A percentile compares a stretch with the other conserved stretches of the same genome.
Evolutionary conservation across 2,888 invertebrate species (phyloP).

Genomic region (Rhaphigaster nebulosa): DNA sequence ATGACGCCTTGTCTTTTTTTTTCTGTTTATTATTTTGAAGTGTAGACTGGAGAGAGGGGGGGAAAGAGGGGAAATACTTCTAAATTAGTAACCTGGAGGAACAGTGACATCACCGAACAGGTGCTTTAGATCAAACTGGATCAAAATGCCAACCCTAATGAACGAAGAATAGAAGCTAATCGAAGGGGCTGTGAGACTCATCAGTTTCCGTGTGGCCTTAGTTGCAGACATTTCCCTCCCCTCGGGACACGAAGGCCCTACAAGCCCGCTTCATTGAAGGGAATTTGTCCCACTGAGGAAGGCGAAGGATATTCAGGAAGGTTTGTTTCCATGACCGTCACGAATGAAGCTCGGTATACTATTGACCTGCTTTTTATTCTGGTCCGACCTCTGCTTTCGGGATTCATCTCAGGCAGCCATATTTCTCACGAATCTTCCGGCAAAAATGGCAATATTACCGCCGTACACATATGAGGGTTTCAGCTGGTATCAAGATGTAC

Average conservation of each 20-base stretch:
- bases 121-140: not conserved
- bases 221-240: not conserved
- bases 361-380: constrained; percentile 45
- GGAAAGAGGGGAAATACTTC: no score
- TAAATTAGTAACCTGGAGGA: no score
- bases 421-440: constrained; percentile 7
- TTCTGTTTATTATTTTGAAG: no score
- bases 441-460: constrained; percentile 35
- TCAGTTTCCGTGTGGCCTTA: not conserved
- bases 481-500: not conserved
- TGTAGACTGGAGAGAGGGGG: no score
- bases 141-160: not conserved
- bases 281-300: not conserved
- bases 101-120: no score
- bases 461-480: not conserved
- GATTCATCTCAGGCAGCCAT: constrained; percentile 38
- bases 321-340: constrained; percentile 20
- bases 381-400: constrained; percentile 18
- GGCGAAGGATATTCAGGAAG: not conserved
- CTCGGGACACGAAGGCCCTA: not conserved
- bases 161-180: not conserved
- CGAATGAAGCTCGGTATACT: not conserved
- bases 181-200: not conserved
- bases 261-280: not conserved
- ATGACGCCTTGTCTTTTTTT: no score